Evolutionary conservation across 2,888 invertebrate species (phyloP).

Genomic region (Octodonta nipae): DNA sequence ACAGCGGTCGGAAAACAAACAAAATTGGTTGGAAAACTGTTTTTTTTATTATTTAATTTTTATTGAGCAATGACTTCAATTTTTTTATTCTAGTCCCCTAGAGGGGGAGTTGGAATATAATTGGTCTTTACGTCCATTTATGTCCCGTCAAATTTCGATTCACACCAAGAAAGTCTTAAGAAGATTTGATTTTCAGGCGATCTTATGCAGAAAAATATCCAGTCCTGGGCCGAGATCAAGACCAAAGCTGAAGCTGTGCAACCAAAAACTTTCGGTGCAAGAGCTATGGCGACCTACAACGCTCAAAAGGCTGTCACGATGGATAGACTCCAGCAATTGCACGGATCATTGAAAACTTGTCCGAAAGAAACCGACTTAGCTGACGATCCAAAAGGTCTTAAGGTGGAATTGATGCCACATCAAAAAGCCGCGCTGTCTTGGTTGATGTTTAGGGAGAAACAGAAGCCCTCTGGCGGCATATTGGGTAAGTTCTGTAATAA

Average conservation of each 20-base stretch:
- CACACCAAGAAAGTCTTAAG: conserved; percentile 3
- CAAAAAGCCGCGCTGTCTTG: conserved; percentile 77
- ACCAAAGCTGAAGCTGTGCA: conserved; percentile 41
- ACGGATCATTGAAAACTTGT: conserved; percentile 53
- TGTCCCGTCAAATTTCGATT: neutral
- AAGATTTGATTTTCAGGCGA: conserved; percentile 2
- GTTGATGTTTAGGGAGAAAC: conserved; percentile 75
- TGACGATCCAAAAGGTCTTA: conserved; percentile 49
- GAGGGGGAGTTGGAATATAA: no score
- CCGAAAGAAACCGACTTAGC: conserved; percentile 48
- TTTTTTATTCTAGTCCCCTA: no score
- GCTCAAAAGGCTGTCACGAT: conserved; percentile 55
- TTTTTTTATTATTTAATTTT: no score
- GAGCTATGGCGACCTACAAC: conserved; percentile 54
- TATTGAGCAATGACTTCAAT: no score
- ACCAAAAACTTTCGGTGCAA: conserved; percentile 45
- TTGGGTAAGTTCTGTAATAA: no score
- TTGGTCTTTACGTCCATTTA: no score
- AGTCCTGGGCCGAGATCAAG: conserved; percentile 43
- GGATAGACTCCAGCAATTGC: conserved; percentile 57
- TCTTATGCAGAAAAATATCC: no score
- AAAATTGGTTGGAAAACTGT: no score
- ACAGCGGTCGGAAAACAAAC: no score
- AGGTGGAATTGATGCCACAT: conserved; percentile 61
- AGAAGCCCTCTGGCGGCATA: conserved; percentile 75